These are phyloP conservation scores for Antitype chi DNA, from an alignment of 2,888 invertebrate species.

Conservation along the genomic window DNA sequence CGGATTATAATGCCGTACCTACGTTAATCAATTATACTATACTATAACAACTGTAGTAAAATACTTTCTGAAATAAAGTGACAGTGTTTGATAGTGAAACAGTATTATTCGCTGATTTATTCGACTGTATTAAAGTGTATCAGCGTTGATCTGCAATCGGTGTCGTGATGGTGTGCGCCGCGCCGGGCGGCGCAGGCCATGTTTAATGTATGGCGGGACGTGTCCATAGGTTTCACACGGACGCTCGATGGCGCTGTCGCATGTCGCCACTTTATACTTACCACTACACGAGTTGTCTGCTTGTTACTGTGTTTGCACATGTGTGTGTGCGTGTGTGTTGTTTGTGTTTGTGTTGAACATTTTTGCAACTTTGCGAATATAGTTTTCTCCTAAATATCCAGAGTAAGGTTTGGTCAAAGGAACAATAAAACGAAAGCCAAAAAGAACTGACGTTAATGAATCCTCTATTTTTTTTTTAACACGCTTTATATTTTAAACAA, in stretches of 20 bases:
- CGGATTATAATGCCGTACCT: not conserved
- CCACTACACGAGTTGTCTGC: not conserved
- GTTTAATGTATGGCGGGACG: slow-evolving; percentile 58
- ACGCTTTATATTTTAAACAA: no score
- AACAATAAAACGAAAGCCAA: not conserved
- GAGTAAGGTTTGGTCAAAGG: not conserved
- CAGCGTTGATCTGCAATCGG: slow-evolving; percentile 47
- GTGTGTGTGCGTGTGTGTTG: no score
- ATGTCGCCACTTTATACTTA: slow-evolving; percentile 19
- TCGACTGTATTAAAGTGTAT: slow-evolving; percentile 45
- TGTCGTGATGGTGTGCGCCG: slow-evolving; percentile 42
- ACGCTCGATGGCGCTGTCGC: slow-evolving; percentile 24
- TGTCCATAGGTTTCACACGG: slow-evolving; percentile 55
- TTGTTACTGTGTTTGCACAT: slow-evolving; percentile 14
- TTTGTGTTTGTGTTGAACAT: no score
- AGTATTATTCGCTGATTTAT: slow-evolving; percentile 12
- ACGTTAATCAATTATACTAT: no score
- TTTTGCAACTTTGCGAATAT: not conserved
- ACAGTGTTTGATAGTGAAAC: not conserved
- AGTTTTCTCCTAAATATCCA: not conserved
- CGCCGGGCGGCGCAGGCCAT: slow-evolving; percentile 29
- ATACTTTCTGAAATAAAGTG: not conserved
- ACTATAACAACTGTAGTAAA: no score
- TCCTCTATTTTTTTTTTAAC: not conserved
- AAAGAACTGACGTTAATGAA: not conserved